Percentiles rank a stretch among this genome's conserved stretches.
phyloP scores from a whole-genome alignment of 2,888 invertebrate species.

The Campaea margaritaria region DNA sequence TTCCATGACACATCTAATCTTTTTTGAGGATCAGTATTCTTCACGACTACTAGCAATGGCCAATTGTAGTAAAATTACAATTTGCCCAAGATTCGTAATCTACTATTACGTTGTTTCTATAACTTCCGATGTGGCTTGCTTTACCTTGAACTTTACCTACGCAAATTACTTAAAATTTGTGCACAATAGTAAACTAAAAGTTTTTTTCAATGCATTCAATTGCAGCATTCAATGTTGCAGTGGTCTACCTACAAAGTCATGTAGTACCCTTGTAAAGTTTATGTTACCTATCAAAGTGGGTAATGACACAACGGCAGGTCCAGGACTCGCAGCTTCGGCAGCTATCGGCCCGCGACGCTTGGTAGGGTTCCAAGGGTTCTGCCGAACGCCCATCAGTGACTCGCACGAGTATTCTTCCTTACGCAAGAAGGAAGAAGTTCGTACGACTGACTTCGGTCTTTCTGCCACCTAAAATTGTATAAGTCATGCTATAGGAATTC shows the following conservation, averaged over 20 bases:
- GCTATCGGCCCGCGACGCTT: slow-evolving; percentile 95
- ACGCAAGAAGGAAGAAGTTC: slow-evolving; percentile 54
- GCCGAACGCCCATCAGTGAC: slow-evolving; percentile 87
- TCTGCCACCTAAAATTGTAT: slow-evolving; percentile 10
- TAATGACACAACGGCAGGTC: slow-evolving; percentile 93
- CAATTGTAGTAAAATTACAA: too few species aligned
- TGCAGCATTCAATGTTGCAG: too few species aligned
- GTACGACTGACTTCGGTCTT: slow-evolving; percentile 5
- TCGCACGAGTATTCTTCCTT: slow-evolving; percentile 61
- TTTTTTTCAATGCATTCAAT: too few species aligned
- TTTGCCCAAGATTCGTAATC: too few species aligned
- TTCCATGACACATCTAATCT: not conserved
- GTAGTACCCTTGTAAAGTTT: not conserved
- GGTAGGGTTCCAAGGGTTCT: slow-evolving; percentile 96
- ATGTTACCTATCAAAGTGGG: slow-evolving; percentile 91
- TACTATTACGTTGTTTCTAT: too few species aligned
- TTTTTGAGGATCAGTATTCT: too few species aligned
- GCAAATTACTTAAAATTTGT: too few species aligned
- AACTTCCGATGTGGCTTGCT: too few species aligned
- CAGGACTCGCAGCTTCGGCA: slow-evolving; percentile 93
- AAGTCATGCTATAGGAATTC: not conserved
- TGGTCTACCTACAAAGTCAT: too few species aligned
- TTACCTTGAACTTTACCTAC: too few species aligned
- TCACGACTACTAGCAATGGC: too few species aligned
- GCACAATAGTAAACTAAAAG: too few species aligned